Percentiles rank a stretch among this genome's conserved stretches.
These are phyloP conservation scores for Picus viridis DNA, from an alignment of 2,797 vertebrate species.

Conservation along the genomic window DNA sequence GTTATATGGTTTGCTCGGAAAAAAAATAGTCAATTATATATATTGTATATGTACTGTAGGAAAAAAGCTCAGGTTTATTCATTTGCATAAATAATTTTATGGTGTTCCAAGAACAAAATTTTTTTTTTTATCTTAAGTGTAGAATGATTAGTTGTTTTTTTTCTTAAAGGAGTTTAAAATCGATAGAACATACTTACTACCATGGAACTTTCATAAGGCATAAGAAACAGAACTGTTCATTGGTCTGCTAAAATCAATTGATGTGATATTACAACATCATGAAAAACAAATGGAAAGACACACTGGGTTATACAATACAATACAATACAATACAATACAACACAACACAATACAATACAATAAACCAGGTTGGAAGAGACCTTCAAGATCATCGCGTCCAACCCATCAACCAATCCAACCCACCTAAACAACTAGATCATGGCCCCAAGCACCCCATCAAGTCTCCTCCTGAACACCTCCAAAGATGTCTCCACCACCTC, in stretches of 20 bases:
- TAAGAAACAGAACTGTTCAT: neutral
- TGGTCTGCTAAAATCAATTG: neutral
- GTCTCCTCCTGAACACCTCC: too few relatives aligned
- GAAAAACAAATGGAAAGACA: neutral
- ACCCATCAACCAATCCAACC: too few relatives aligned
- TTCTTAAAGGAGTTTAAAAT: neutral
- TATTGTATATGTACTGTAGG: neutral
- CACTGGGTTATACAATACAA: fast-evolving
- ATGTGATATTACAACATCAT: neutral
- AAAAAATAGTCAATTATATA: neutral
- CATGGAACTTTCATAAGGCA: neutral
- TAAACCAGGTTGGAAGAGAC: too few relatives aligned
- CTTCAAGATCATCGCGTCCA: too few relatives aligned
- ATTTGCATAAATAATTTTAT: neutral
- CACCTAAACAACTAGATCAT: too few relatives aligned
- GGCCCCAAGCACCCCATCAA: too few relatives aligned
- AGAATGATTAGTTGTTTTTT: neutral
- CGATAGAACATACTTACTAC: neutral
- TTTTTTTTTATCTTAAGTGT: neutral
- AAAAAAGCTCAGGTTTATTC: neutral
- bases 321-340: too few relatives aligned
- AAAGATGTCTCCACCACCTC: too few relatives aligned
- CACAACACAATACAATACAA: too few relatives aligned
- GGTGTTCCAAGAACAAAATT: neutral
- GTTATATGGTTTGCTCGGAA: neutral